Evolutionary conservation across 2,797 vertebrate species (phyloP).

Genomic region (Brachyrhaphis roseni): DNA sequence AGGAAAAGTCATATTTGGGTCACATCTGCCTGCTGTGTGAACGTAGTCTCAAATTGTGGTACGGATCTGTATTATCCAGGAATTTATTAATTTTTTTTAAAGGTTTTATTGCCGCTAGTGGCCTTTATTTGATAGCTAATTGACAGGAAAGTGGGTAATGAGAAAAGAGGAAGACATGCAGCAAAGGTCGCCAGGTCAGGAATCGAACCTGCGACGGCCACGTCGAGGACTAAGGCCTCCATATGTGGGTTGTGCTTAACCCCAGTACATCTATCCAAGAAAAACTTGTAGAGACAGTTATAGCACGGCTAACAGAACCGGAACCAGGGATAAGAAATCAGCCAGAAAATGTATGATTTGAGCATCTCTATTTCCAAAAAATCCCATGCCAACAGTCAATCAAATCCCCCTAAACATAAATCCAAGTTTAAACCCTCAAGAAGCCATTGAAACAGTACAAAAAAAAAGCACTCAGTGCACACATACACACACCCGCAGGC

Average conservation of each 20-base stretch:
- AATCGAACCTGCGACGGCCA: too few species aligned
- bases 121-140: too few species aligned
- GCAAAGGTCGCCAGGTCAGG: too few species aligned
- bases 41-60: background rate
- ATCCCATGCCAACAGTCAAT: background rate
- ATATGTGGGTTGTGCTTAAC: too few species aligned
- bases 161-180: too few species aligned
- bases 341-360: background rate
- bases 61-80: background rate
- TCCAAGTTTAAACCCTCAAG: slow-evolving; percentile 7
- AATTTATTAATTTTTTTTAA: background rate
- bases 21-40: too few species aligned
- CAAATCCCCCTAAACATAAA: background rate
- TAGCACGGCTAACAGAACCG: background rate
- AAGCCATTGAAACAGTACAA: slow-evolving; percentile 18
- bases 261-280: background rate
- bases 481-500: slow-evolving; percentile 14
- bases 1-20: too few species aligned
- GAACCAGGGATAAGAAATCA: background rate
- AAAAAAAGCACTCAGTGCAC: slow-evolving; percentile 4
- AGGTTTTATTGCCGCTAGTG: too few species aligned
- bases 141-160: too few species aligned
- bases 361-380: background rate
- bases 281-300: background rate
- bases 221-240: too few species aligned